phyloP scores from a whole-genome alignment of 1,140 invertebrate genomes.

The Brachionus sp. region DNA sequence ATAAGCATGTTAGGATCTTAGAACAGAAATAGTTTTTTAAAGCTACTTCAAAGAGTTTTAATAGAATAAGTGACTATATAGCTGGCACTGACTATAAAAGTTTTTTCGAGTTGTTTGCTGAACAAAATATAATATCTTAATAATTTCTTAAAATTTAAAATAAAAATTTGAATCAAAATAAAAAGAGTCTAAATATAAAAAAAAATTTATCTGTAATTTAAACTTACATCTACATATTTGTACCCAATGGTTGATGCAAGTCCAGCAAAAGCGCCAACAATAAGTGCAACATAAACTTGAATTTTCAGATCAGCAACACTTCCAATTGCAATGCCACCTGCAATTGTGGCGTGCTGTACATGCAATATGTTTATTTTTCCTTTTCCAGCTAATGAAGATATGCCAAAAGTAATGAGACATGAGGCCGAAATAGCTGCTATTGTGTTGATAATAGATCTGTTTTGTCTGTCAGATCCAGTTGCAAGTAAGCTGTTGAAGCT shows the following conservation, averaged over 20 bases:
- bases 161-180: too few relatives aligned
- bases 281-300: constrained; percentile 75
- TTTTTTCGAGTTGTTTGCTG: too few relatives aligned
- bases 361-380: constrained; percentile 53
- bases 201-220: neutral
- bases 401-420: constrained; percentile 21
- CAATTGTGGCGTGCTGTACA: constrained; percentile 62
- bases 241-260: constrained; percentile 80
- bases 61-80: too few relatives aligned
- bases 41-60: too few relatives aligned
- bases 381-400: constrained; percentile 68
- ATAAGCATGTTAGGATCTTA: too few relatives aligned
- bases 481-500: neutral
- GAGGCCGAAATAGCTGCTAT: constrained; percentile 74
- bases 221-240: constrained; percentile 72
- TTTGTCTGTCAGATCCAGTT: constrained; percentile 67
- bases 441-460: constrained; percentile 85
- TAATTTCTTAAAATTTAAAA: too few relatives aligned
- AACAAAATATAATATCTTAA: too few relatives aligned
- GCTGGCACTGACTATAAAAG: too few relatives aligned
- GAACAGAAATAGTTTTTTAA: too few relatives aligned
- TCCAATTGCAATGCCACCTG: constrained; percentile 66
- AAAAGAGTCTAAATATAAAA: neutral
- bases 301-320: constrained; percentile 73
- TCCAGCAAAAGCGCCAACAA: constrained; percentile 76